Evolutionary conservation across 2,888 invertebrate genomes (phyloP).

Genomic region (Drosophila suboccidentalis): DNA sequence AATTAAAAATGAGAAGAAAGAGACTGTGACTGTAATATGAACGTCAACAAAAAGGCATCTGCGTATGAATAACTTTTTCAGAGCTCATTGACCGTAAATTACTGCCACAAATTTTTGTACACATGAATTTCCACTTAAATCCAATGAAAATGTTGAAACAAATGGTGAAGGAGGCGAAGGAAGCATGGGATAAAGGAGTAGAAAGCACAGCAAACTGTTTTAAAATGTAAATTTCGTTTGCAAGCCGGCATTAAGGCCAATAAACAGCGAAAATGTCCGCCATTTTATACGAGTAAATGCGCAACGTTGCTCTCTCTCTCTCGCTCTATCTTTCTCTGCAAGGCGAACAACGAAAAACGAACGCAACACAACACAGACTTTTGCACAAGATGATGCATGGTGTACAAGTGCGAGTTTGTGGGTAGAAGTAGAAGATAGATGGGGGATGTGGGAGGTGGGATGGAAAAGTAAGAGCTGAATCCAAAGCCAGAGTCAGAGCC

Average conservation of each 20-base stretch:
- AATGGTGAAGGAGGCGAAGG: slow-evolving; percentile 52
- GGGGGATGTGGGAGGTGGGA: slow-evolving; percentile 6
- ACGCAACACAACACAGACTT: slow-evolving; percentile 23
- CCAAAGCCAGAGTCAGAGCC: slow-evolving; percentile 2
- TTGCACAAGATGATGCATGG: slow-evolving; percentile 59
- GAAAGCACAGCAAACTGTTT: slow-evolving; percentile 73
- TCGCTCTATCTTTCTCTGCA: slow-evolving; percentile 3
- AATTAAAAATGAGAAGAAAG: slow-evolving; percentile 1
- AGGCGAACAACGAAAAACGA: slow-evolving; percentile 37
- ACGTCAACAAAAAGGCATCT: slow-evolving; percentile 38
- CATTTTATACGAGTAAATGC: slow-evolving; percentile 72
- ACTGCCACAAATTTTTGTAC: slow-evolving; percentile 76
- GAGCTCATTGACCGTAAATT: slow-evolving; percentile 76
- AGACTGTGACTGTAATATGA: slow-evolving; percentile 12
- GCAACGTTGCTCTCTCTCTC: slow-evolving; percentile 29
- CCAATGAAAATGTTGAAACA: slow-evolving; percentile 80
- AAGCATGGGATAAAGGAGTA: slow-evolving; percentile 44
- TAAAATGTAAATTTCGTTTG: slow-evolving; percentile 79
- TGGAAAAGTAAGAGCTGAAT: slow-evolving; percentile 7
- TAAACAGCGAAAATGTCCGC: slow-evolving; percentile 79
- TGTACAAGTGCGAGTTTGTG: slow-evolving; percentile 13
- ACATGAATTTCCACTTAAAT: slow-evolving; percentile 81
- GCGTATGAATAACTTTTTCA: slow-evolving; percentile 59
- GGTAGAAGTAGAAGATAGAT: slow-evolving; percentile 4
- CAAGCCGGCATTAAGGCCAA: slow-evolving; percentile 80